These are phyloP conservation scores for Myotis planiceps DNA, from an alignment of 2,797 vertebrate genomes.

Conservation along the genomic window DNA sequence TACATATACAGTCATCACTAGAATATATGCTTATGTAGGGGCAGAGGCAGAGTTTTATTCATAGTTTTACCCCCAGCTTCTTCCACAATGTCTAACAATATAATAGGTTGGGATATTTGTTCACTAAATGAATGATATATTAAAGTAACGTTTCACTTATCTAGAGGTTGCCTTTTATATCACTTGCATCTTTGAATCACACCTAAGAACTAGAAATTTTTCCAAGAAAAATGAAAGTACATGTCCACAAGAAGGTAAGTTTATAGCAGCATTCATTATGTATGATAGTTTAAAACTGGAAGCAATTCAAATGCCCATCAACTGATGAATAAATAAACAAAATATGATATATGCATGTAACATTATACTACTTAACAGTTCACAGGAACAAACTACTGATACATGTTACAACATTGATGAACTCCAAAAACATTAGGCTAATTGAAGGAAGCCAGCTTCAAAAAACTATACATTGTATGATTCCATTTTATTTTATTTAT, in stretches of 20 bases:
- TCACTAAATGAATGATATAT: background rate
- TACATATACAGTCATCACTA: background rate
- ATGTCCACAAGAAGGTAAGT: background rate
- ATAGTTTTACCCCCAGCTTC: background rate
- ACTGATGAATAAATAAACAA: background rate
- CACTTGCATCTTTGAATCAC: background rate
- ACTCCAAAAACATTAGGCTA: background rate
- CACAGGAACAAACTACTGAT: background rate
- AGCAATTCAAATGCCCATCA: background rate
- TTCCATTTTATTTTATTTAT: background rate
- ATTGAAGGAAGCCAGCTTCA: background rate
- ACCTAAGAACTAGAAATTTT: background rate
- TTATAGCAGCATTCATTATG: slow-evolving; percentile 33
- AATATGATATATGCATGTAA: background rate
- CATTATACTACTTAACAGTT: background rate
- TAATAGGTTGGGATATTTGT: background rate
- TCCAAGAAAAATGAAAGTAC: slow-evolving; percentile 24
- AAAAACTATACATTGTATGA: background rate
- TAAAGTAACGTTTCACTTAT: background rate
- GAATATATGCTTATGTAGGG: background rate
- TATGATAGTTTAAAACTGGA: background rate
- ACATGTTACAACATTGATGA: background rate
- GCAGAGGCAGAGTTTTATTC: background rate
- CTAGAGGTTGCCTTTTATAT: slow-evolving; percentile 10
- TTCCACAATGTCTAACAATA: background rate